These are phyloP conservation scores for Bombylius discolor DNA, from an alignment of 2,888 invertebrate species.

Conservation along the genomic window DNA sequence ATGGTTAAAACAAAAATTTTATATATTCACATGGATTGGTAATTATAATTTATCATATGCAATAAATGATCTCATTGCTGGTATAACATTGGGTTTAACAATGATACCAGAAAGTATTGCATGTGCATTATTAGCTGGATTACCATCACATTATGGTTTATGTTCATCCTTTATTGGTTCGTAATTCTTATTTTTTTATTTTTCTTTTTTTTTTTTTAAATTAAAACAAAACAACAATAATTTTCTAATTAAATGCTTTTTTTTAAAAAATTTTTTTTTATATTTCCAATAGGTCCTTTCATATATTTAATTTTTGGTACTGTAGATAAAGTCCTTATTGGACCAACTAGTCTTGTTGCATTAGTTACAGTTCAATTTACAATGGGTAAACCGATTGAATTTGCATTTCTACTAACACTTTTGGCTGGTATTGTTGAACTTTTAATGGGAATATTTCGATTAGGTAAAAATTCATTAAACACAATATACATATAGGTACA, in stretches of 20 bases:
- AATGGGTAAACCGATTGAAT: slow-evolving; percentile 55
- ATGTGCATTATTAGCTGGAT: slow-evolving; percentile 75
- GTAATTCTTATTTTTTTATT: slow-evolving; percentile 9
- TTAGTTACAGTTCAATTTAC: slow-evolving; percentile 68
- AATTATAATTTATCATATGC: slow-evolving; percentile 35
- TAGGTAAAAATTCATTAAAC: slow-evolving; percentile 43
- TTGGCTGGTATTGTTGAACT: slow-evolving; percentile 65
- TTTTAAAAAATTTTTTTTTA: background rate
- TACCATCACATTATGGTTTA: slow-evolving; percentile 80
- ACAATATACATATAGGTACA: too few species aligned
- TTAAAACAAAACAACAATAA: background rate
- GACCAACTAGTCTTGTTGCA: slow-evolving; percentile 74
- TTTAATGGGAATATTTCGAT: slow-evolving; percentile 60
- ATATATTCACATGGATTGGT: slow-evolving; percentile 30
- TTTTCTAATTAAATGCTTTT: background rate
- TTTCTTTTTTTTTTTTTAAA: background rate
- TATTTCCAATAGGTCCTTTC: slow-evolving; percentile 47
- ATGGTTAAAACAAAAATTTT: slow-evolving; percentile 3
- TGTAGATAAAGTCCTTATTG: slow-evolving; percentile 70
- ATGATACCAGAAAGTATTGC: slow-evolving; percentile 90
- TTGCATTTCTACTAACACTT: slow-evolving; percentile 63
- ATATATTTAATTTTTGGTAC: slow-evolving; percentile 80
- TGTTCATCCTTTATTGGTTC: slow-evolving; percentile 79
- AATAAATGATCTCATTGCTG: slow-evolving; percentile 71
- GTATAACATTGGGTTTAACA: slow-evolving; percentile 77